Evolutionary conservation across 2,113 vertebrate genomes (phyloP).

Genomic region (Hemiscyllium ocellatum): DNA sequence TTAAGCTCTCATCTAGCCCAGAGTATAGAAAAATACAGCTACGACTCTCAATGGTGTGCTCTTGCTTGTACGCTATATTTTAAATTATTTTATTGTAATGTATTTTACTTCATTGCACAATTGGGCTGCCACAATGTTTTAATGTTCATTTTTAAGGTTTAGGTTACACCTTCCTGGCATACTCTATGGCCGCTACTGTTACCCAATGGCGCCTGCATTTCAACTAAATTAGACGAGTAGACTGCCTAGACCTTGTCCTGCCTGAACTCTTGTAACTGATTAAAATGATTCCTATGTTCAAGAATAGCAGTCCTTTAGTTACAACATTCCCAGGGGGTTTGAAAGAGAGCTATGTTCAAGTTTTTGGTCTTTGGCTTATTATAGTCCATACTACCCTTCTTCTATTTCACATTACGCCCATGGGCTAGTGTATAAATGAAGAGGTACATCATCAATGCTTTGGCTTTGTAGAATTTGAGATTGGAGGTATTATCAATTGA

Average conservation of each 20-base stretch:
- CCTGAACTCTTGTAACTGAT: conserved; percentile 64
- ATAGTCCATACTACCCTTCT: conserved; percentile 60
- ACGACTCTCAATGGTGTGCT: background rate
- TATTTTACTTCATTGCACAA: background rate
- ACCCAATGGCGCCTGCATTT: conserved; percentile 79
- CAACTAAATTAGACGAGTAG: conserved; percentile 68
- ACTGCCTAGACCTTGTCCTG: conserved; percentile 75
- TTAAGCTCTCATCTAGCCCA: background rate
- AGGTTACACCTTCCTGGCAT: conserved; percentile 80
- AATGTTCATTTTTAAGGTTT: conserved; percentile 73
- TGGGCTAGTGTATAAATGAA: conserved; percentile 47
- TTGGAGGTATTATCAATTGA: conserved; percentile 63
- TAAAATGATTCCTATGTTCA: conserved; percentile 73
- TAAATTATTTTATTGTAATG: background rate
- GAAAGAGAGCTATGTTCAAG: conserved; percentile 61
- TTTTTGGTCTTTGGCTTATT: conserved; percentile 50
- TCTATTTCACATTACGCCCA: conserved; percentile 52
- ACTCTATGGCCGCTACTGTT: conserved; percentile 66
- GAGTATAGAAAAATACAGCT: background rate
- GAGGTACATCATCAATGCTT: conserved; percentile 47
- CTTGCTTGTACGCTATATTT: background rate
- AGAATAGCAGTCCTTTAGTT: conserved; percentile 66
- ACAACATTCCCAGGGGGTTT: conserved; percentile 67
- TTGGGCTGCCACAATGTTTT: conserved; percentile 49
- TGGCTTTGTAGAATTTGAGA: conserved; percentile 63